Percentiles rank a stretch among this genome's conserved stretches.
phyloP scores from a whole-genome alignment of 1,140 invertebrate genomes.

The Eupeodes corollae region DNA sequence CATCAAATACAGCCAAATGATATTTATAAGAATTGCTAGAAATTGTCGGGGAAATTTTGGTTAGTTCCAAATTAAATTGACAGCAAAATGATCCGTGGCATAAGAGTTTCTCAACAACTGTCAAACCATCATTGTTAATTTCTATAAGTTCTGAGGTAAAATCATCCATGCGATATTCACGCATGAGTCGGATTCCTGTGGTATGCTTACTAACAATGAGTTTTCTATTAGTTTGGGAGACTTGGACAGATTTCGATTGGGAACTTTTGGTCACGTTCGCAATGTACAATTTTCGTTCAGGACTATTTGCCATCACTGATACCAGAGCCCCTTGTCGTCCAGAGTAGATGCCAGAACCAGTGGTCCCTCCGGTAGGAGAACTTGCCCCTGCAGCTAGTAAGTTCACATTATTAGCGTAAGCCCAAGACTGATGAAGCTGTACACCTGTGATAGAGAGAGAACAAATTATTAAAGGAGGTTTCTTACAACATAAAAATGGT shows the following conservation, averaged over 20 bases:
- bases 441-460: too few species aligned
- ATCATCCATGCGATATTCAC: slow-evolving; percentile 15
- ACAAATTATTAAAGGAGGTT: too few species aligned
- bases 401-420: slow-evolving; percentile 46
- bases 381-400: slow-evolving; percentile 47
- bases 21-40: slow-evolving; percentile 26
- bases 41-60: neutral
- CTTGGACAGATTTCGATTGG: too few species aligned
- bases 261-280: slow-evolving; percentile 37
- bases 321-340: slow-evolving; percentile 38
- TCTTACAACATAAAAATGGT: too few species aligned
- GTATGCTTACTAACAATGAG: too few species aligned
- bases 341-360: slow-evolving; percentile 53
- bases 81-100: slow-evolving; percentile 25
- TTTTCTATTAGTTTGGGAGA: too few species aligned
- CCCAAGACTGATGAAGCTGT: slow-evolving; percentile 46
- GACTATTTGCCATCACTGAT: slow-evolving; percentile 38
- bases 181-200: slow-evolving; percentile 12
- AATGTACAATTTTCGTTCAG: slow-evolving; percentile 38
- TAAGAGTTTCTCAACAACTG: slow-evolving; percentile 3
- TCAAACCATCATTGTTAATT: neutral
- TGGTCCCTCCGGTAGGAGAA: slow-evolving; percentile 40
- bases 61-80: slow-evolving; percentile 10
- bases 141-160: slow-evolving; percentile 13
- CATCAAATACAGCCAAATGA: slow-evolving; percentile 36